Percentiles rank a stretch among this genome's conserved stretches.
phyloP scores from a whole-genome alignment of 2,888 invertebrate species.

The Petrolisthes manimaculis region DNA sequence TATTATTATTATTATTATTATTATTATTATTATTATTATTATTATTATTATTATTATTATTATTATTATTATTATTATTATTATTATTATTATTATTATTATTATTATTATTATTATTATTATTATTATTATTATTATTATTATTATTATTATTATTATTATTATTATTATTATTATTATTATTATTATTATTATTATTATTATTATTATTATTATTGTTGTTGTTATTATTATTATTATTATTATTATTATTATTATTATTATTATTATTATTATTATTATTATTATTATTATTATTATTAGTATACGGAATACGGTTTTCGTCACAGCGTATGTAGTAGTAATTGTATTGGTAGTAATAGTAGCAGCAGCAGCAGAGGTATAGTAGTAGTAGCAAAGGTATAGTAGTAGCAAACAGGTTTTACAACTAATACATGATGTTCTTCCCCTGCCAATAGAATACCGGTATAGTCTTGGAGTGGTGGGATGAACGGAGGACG shows the following conservation, averaged over 20 bases:
- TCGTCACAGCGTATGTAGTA: too few species aligned
- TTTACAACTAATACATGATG: too few species aligned
- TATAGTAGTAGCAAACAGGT: too few species aligned
- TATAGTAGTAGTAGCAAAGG: too few species aligned
- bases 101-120: conserved; percentile 8
- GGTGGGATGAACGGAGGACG: too few species aligned
- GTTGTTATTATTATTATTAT: not conserved
- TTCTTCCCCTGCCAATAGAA: too few species aligned
- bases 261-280: not conserved
- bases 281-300: conserved; percentile 14
- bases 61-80: not conserved
- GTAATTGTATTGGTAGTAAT: too few species aligned
- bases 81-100: not conserved
- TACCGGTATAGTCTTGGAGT: too few species aligned
- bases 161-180: conserved; percentile 4
- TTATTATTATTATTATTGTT: not conserved
- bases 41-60: not conserved
- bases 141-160: not conserved
- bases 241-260: conserved; percentile 4
- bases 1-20: not conserved
- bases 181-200: conserved; percentile 4
- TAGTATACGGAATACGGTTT: too few species aligned
- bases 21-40: not conserved
- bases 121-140: conserved; percentile 5
- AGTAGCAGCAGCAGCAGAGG: too few species aligned